These are phyloP conservation scores for Colistium nudipinnis DNA, from an alignment of 2,113 vertebrate species.

Conservation along the genomic window DNA sequence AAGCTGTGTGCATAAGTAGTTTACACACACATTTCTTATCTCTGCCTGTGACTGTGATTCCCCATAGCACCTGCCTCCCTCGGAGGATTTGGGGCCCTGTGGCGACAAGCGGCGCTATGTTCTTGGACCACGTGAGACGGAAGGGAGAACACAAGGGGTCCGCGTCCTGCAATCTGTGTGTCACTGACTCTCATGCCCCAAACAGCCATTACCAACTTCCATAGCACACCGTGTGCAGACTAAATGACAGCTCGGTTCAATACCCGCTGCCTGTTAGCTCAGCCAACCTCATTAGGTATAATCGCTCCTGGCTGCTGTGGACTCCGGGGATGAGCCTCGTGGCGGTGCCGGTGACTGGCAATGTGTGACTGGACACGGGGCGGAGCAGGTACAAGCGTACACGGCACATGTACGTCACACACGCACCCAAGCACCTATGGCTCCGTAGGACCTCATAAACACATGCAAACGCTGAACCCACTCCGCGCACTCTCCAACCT, in stretches of 20 bases:
- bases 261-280: slow-evolving; percentile 40
- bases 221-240: slow-evolving; percentile 28
- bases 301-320: slow-evolving; percentile 25
- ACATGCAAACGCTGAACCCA: slow-evolving; percentile 47
- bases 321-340: not conserved
- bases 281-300: slow-evolving; percentile 57
- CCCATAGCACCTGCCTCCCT: too few species aligned
- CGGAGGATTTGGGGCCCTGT: too few species aligned
- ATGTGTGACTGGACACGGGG: slow-evolving; percentile 31
- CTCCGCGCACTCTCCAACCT: slow-evolving; percentile 20
- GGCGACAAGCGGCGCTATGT: too few species aligned
- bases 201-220: slow-evolving; percentile 44
- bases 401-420: slow-evolving; percentile 3
- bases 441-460: slow-evolving; percentile 28
- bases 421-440: slow-evolving; percentile 3
- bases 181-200: slow-evolving; percentile 4
- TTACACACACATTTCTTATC: slow-evolving; percentile 6
- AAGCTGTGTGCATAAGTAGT: too few species aligned
- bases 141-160: slow-evolving; percentile 41
- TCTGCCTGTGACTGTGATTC: slow-evolving; percentile 38
- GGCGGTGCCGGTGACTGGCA: slow-evolving; percentile 26
- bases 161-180: slow-evolving; percentile 23
- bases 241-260: slow-evolving; percentile 57
- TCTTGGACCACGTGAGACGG: slow-evolving; percentile 2
- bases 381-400: slow-evolving; percentile 33